These are phyloP conservation scores for Oxyura jamaicensis DNA, from an alignment of 2,113 vertebrate genomes.

Conservation along the genomic window DNA sequence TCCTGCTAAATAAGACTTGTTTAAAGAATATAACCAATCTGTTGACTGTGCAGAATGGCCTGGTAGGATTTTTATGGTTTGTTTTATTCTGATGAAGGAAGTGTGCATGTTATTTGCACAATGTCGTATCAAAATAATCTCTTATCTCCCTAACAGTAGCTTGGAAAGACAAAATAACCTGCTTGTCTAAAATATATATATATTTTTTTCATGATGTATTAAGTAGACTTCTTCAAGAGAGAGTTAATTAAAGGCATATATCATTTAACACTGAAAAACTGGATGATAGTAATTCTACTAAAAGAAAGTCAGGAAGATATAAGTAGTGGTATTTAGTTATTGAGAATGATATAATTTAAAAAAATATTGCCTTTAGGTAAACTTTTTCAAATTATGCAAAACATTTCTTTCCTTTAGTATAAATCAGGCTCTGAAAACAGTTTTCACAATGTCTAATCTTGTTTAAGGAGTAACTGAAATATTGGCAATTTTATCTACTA, in stretches of 20 bases:
- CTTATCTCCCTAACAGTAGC: background rate
- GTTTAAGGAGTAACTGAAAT: background rate
- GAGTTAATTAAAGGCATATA: background rate
- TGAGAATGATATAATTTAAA: background rate
- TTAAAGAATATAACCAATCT: background rate
- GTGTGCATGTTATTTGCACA: background rate
- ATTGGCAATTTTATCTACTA: background rate
- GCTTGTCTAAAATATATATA: background rate
- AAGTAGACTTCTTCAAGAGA: background rate
- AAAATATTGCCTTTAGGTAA: background rate
- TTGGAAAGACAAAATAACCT: background rate
- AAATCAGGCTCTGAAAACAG: background rate
- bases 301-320: rapidly evolving
- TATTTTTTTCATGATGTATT: background rate
- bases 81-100: background rate
- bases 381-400: background rate
- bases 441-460: background rate
- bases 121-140: background rate
- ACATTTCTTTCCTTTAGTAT: background rate
- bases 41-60: background rate
- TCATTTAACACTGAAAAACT: background rate
- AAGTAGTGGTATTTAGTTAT: background rate
- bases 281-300: background rate
- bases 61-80: background rate
- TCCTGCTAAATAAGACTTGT: background rate